These are phyloP conservation scores for Amazona guildingii DNA, from an alignment of 2,113 vertebrate species.

Conservation along the genomic window DNA sequence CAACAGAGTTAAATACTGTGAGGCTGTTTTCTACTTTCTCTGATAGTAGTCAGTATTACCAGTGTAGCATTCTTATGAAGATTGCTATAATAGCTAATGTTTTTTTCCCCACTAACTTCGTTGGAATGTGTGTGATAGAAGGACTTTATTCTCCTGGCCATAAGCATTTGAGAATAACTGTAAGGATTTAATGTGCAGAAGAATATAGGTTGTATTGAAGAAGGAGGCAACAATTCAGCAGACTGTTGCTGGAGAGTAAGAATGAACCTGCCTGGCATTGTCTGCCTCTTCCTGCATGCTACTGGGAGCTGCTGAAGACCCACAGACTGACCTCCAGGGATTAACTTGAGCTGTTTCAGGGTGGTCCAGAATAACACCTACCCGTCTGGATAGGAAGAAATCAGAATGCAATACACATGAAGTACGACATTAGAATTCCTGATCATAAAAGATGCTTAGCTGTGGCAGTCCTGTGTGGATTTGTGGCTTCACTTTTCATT, in stretches of 20 bases:
- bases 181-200: background rate
- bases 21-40: background rate
- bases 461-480: constrained; percentile 38
- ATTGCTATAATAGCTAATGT: background rate
- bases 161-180: background rate
- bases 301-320: background rate
- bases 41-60: background rate
- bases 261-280: background rate
- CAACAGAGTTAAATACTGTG: background rate
- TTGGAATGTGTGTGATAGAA: background rate
- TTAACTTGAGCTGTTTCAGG: background rate
- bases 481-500: constrained; percentile 67
- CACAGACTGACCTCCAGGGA: background rate
- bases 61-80: background rate
- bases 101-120: background rate
- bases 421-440: background rate
- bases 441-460: constrained; percentile 17
- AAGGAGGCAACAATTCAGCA: background rate
- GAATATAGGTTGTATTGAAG: background rate
- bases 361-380: background rate
- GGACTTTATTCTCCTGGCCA: background rate
- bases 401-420: background rate
- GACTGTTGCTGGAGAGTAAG: background rate
- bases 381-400: background rate
- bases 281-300: background rate